Base-by-base conservation (phyloP, 1,140 invertebrate species). In the Drosophila burlai region DNA sequence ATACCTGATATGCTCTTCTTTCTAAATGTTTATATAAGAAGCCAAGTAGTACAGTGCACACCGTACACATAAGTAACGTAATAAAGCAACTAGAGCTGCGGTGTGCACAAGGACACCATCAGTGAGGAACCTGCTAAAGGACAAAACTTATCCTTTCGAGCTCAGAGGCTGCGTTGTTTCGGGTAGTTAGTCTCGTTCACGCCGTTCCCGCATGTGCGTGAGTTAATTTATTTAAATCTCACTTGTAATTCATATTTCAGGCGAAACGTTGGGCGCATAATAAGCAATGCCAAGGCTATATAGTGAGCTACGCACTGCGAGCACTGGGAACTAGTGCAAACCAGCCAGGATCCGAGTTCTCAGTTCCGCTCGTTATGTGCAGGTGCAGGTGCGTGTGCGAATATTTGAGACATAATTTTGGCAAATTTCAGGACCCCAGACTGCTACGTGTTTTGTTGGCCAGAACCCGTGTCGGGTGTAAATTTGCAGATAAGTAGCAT, bases 401-500 rank as follows among this genome's bases (percentile, higher is more conserved):
- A 74, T 89, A 89, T 84, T 89, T 81, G 78, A 89, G 84, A 89
- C 75, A 87, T 89, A 89, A 89, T 90, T 89, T 89, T 63, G 63
- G 73, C 61, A 81, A 89, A 79, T 64, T 86, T 90, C 69, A 43
- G 57, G n/a, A 38, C 55, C 60, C 54, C 50, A 57, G 54, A 26
- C 54, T 57, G 73, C 62, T 83, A 78, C 80, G 76, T 83, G 84
- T 63, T 69, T 24, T 10, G 66, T 71, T 46, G 38, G 52, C 38
- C 46, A 69, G 49, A 26, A 55, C 21, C 59, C 63, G 65, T 64
- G 84, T 52, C 60, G 67, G 84, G 81, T 89, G 84, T 90, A 90
- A 89, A 89, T 90, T 89, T 81, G 85, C 85, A 89, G 84, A 89
- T 89, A 89, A 89, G 85, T 89, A 87, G 81, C 78, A 79, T 89